Evolutionary conservation across 2,888 invertebrate species (phyloP), one percentile per base, ranked within the genome.

Genomic region (Pristionchus entomophagus): DNA sequence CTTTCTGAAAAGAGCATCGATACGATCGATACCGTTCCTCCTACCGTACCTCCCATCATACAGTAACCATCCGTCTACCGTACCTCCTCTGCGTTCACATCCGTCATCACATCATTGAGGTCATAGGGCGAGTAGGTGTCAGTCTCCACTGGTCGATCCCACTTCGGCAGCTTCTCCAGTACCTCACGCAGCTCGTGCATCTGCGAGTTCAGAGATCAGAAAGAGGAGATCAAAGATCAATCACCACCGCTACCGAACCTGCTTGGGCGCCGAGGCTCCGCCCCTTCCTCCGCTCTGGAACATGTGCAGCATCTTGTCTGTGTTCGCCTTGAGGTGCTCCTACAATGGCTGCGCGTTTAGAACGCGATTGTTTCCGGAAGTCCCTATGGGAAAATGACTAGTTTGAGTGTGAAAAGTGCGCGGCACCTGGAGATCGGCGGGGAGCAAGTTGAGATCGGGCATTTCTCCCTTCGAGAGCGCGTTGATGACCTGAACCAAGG

Each of bases 41-140:
- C 45, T 49, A 49, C 29, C 17, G 29, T 49, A 29, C 45, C 17
- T 45, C 45, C 38, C n/a, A 1, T 69, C 41, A 41, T 78, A 49
- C 29, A 8, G 10, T 73, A 32, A 2, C 41, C 41, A 17, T 41
- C 32, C 10, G 0, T 22, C 29, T 78, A 38, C 56, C 59, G n/a
- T n/a, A 62, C 89, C 77, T 89, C 86, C 51, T 89, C 88, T 53
- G 88, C 84, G n/a, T 91, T 88, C 87, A 91, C 88, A 53, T 92
- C 92, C 73, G 88, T 88, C 32, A 90, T 90, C 81, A 93, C 78
- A 49, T 91, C 86, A 85, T 91, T 92, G 87, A 93, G 90, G 86
- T 93, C 93, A 84, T 93, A 93, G 5, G 93, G 92, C 10, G 91
- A 88, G 87, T 92, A 93, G 4, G 93, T 92, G 1, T 88, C 85